Evolutionary conservation across 2,797 vertebrate species (phyloP), one percentile per base, ranked within the genome.

Genomic region (Xiphophorus birchmanni): DNA sequence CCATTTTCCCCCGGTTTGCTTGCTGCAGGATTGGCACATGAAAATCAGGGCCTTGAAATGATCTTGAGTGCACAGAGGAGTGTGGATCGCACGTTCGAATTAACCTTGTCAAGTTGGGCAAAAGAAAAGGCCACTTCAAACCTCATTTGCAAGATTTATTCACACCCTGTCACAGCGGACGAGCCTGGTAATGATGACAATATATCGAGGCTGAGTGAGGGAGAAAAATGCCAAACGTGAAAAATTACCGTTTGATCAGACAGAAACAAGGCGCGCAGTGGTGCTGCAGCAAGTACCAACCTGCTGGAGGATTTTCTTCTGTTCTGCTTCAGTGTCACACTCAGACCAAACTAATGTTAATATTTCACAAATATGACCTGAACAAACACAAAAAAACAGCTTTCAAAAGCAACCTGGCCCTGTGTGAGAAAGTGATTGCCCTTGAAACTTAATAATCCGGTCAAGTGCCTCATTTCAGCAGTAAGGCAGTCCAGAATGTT

Each of bases 101-200:
- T 94, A 95, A 96, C 95, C 95, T 95, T 94, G 94, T 92, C 86
- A 87, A 89, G 86, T 90, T 92, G 80, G 52, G 76, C 76, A 75
- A 60, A 76, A 79, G 79, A 78, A 83, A 79, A 73, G 52, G 77
- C 88, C 91, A 93, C 94, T 95, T 95, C 87, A 94, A 93, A 95
- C 86, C 92, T 93, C 81, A 95, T 95, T 95, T 93, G 87, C 58
- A 87, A 90, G 92, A 93, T 93, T 90, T 92, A 93, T 94, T 94
- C 91, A 85, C 83, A 86, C 91, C 80, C 83, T 74, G 83, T 87
- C 89, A 54, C 65, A 74, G 85, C 54, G 44, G 82, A 72, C 5
- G 5, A 69, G 85, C 67, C 80, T 91, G 77, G 93, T 91, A 90
- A 92, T 81, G 81, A 90, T 91, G 86, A 84, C 86, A 85, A 90